A percentile compares a stretch with the other conserved stretches of the same genome.
These are phyloP conservation scores for Hypomecis atomaria DNA, from an alignment of 2,888 invertebrate species.

Conservation along the genomic window DNA sequence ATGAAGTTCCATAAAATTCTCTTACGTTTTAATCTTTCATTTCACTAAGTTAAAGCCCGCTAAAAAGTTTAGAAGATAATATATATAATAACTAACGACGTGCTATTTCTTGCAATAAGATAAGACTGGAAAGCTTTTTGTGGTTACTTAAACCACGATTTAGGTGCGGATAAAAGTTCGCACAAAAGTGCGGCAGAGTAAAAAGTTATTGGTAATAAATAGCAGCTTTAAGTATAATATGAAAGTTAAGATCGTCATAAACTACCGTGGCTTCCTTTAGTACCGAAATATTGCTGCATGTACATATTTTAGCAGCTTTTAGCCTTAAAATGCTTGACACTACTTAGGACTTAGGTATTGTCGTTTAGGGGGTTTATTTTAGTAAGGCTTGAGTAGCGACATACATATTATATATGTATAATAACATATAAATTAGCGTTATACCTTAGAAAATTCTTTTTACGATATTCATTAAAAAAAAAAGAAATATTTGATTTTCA, in stretches of 20 bases:
- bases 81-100: conserved; percentile 6
- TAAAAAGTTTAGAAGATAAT: too few relatives aligned
- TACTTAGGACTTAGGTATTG: neutral
- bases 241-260: conserved; percentile 41
- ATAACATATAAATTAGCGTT: too few relatives aligned
- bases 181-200: conserved; percentile 38
- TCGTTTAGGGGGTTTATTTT: too few relatives aligned
- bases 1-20: too few relatives aligned
- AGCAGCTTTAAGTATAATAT: conserved; percentile 41
- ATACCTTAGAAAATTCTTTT: too few relatives aligned
- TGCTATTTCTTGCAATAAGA: conserved; percentile 15
- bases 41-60: too few relatives aligned
- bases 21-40: too few relatives aligned
- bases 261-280: conserved; percentile 25
- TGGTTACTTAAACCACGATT: conserved; percentile 35
- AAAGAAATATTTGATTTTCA: too few relatives aligned
- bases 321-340: conserved; percentile 14
- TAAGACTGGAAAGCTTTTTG: conserved; percentile 34
- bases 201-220: conserved; percentile 45
- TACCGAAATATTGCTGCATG: conserved; percentile 19
- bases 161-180: conserved; percentile 39
- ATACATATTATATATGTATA: too few relatives aligned
- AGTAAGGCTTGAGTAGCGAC: too few relatives aligned
- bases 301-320: conserved; percentile 28
- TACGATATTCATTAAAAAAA: too few relatives aligned